These are phyloP conservation scores for Ornithoptera priamus DNA, from an alignment of 2,888 invertebrate species.

Conservation along the genomic window DNA sequence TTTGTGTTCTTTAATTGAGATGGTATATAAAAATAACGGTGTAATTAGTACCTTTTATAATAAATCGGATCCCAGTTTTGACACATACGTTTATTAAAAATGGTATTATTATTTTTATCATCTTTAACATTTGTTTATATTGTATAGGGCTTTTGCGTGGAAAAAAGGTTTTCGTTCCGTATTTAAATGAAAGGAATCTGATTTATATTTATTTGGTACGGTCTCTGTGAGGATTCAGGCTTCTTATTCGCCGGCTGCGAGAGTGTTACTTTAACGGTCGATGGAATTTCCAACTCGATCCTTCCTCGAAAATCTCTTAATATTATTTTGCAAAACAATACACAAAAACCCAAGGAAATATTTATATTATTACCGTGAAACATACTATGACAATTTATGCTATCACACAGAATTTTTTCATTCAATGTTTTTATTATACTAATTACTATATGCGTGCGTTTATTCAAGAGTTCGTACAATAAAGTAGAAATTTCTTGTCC, in stretches of 20 bases:
- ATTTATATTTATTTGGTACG: constrained; percentile 28
- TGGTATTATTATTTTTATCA: background rate
- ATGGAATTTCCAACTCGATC: constrained; percentile 20
- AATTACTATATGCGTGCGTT: too few relatives aligned
- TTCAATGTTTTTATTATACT: too few relatives aligned
- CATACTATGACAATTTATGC: too few relatives aligned
- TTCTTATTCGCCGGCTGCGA: constrained; percentile 10
- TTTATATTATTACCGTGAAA: too few relatives aligned
- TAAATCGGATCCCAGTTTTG: too few relatives aligned
- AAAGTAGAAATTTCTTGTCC: too few relatives aligned
- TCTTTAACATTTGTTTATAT: constrained; percentile 5
- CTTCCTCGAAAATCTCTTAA: constrained; percentile 5
- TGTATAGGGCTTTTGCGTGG: constrained; percentile 2
- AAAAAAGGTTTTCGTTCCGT: constrained; percentile 20
- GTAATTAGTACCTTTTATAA: too few relatives aligned
- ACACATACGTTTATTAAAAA: too few relatives aligned
- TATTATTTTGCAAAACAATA: constrained; percentile 4
- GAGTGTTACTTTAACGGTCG: constrained; percentile 23
- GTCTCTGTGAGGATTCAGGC: constrained; percentile 10
- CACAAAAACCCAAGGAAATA: background rate
- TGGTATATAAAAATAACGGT: too few relatives aligned
- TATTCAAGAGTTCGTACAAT: too few relatives aligned
- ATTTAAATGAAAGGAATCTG: constrained; percentile 26
- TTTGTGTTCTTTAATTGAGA: too few relatives aligned
- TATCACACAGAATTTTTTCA: background rate